A percentile compares a stretch with the other conserved stretches of the same genome.
phyloP scores from a whole-genome alignment of 2,113 vertebrate genomes.

The Nesoenas mayeri region DNA sequence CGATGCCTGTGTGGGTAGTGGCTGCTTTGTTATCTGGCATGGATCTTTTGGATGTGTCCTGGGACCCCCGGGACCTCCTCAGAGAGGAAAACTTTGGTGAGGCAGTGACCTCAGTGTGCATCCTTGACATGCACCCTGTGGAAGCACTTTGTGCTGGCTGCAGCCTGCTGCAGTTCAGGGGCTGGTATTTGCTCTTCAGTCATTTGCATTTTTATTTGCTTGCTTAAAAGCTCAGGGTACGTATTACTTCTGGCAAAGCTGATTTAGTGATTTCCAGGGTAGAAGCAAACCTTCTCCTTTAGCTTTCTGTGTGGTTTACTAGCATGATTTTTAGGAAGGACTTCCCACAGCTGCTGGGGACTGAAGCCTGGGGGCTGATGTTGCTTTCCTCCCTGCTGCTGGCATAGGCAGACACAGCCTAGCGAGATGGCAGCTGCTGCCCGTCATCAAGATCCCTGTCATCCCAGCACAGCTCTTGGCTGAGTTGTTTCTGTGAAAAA shows the following conservation, averaged over 20 bases:
- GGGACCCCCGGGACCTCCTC: accelerated
- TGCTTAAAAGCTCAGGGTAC: not conserved
- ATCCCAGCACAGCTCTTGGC: not conserved
- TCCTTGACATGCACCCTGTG: accelerated
- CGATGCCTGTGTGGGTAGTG: not conserved
- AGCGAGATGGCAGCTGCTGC: accelerated
- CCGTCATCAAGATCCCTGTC: not conserved
- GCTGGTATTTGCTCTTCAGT: not conserved
- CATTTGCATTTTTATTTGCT: not conserved
- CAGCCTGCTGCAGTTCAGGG: not conserved
- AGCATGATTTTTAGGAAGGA: not conserved
- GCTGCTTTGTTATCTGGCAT: accelerated
- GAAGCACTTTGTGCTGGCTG: not conserved
- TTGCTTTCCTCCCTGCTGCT: accelerated
- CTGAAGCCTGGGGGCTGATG: too few relatives aligned
- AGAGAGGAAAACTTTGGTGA: not conserved
- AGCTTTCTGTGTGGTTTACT: not conserved
- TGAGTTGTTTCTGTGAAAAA: not conserved
- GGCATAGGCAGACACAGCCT: not conserved
- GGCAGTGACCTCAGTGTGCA: not conserved
- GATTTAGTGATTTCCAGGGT: not conserved
- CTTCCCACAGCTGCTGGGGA: not conserved
- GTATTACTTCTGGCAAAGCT: not conserved
- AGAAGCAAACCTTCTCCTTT: not conserved
- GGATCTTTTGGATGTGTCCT: accelerated